phyloP scores from a whole-genome alignment of 2,797 vertebrate species.

The Eupleurogrammus muticus region DNA sequence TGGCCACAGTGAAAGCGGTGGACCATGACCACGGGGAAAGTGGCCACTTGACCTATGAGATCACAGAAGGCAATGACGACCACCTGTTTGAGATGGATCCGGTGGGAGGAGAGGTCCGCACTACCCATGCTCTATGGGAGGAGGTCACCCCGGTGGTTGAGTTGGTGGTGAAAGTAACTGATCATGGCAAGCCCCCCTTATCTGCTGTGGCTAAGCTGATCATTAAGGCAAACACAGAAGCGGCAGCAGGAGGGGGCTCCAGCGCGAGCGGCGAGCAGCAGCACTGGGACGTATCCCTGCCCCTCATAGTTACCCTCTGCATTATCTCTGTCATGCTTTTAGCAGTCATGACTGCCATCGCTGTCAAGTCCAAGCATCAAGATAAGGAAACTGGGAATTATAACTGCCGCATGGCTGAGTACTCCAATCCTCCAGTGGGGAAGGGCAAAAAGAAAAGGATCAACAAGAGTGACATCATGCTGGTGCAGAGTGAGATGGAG shows the following conservation, averaged over 20 bases:
- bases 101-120: constrained; percentile 94
- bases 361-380: constrained; percentile 97
- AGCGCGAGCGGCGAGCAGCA: constrained; percentile 92
- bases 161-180: constrained; percentile 97
- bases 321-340: constrained; percentile 98
- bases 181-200: constrained; percentile 97
- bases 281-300: constrained; percentile 97
- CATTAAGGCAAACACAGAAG: constrained; percentile 91
- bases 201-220: constrained; percentile 97
- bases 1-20: constrained; percentile 93
- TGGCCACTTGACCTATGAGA: constrained; percentile 96
- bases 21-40: constrained; percentile 98
- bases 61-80: constrained; percentile 96
- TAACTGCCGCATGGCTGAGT: constrained; percentile 98
- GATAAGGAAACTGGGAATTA: constrained; percentile 99
- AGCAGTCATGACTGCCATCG: constrained; percentile 98
- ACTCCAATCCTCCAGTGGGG: constrained; percentile 96
- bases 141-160: constrained; percentile 93
- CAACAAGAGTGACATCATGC: constrained; percentile 99
- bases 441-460: constrained; percentile 99
- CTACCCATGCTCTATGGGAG: constrained; percentile 96
- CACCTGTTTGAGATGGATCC: constrained; percentile 98
- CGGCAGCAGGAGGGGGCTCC: constrained; percentile 91
- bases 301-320: constrained; percentile 97
- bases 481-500: constrained; percentile 99